Evolutionary conservation across 2,113 vertebrate species (phyloP).

Genomic region (Hemicordylus capensis): DNA sequence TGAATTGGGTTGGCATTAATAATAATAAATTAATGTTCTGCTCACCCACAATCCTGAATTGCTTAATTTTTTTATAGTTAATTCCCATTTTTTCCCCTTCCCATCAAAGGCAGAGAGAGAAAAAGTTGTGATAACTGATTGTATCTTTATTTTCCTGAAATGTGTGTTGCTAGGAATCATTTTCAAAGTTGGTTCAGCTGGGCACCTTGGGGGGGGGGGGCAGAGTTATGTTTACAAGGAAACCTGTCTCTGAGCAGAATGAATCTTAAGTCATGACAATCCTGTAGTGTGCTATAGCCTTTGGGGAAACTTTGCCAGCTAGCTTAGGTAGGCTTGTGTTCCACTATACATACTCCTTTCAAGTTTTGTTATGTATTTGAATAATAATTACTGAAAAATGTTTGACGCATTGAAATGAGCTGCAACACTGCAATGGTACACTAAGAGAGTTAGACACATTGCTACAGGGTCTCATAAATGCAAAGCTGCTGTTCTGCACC

Average conservation of each 20-base stretch:
- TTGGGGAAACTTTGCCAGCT: not conserved
- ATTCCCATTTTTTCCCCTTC: not conserved
- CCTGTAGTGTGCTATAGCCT: not conserved
- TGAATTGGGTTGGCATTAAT: not conserved
- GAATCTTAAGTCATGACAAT: constrained; percentile 8
- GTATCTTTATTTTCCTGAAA: not conserved
- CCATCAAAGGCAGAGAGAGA: not conserved
- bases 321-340: not conserved
- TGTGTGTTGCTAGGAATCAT: not conserved
- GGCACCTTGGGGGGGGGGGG: not conserved
- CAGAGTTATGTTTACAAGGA: not conserved
- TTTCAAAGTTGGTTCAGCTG: not conserved
- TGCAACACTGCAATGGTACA: not conserved
- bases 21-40: constrained; percentile 31
- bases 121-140: not conserved
- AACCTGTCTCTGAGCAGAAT: constrained; percentile 20
- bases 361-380: constrained; percentile 12
- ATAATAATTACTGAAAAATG: constrained; percentile 6
- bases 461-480: not conserved
- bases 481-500: not conserved
- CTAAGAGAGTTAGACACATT: not conserved
- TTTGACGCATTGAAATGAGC: not conserved
- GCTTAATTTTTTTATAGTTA: constrained; percentile 19
- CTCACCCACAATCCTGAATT: constrained; percentile 25
- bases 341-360: not conserved